phyloP scores from a whole-genome alignment of 2,888 invertebrate species.

The Meganola albula region DNA sequence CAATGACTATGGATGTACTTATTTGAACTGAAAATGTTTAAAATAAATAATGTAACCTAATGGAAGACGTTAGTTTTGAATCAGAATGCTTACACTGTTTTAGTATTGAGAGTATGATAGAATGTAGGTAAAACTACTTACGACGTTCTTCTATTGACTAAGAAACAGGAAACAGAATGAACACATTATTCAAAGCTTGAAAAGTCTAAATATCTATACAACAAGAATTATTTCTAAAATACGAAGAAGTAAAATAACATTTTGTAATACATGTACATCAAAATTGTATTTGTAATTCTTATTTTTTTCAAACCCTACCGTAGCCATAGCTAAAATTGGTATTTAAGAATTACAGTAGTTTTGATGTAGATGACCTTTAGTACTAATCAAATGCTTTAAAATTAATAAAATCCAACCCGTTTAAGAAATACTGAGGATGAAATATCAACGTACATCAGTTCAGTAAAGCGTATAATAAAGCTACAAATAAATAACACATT shows the following conservation, averaged over 20 bases:
- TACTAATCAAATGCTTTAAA: constrained; percentile 51
- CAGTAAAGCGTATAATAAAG: constrained; percentile 70
- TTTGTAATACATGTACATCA: no score
- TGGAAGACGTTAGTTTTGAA: constrained; percentile 69
- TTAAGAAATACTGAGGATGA: constrained; percentile 56
- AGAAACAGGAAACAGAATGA: constrained; percentile 47
- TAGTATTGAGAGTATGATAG: constrained; percentile 29
- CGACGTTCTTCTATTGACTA: no score
- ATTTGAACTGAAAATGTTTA: constrained; percentile 24
- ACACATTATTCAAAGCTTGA: constrained; percentile 39
- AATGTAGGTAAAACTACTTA: constrained; percentile 30
- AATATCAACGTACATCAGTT: constrained; percentile 48
- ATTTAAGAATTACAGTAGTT: no score
- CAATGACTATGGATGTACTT: constrained; percentile 38
- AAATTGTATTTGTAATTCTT: no score
- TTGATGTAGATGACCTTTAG: no score
- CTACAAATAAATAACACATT: constrained; percentile 77
- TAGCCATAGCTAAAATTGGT: no score
- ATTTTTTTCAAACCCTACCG: no score
- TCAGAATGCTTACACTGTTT: constrained; percentile 36
- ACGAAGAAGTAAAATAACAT: constrained; percentile 41
- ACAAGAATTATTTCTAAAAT: constrained; percentile 35
- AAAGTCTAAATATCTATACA: constrained; percentile 38
- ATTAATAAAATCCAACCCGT: constrained; percentile 56
- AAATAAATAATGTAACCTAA: constrained; percentile 59